Percentiles rank a stretch among this genome's conserved stretches.
Evolutionary conservation across 2,888 invertebrate species (phyloP).

Genomic region (Oscheius sp.): DNA sequence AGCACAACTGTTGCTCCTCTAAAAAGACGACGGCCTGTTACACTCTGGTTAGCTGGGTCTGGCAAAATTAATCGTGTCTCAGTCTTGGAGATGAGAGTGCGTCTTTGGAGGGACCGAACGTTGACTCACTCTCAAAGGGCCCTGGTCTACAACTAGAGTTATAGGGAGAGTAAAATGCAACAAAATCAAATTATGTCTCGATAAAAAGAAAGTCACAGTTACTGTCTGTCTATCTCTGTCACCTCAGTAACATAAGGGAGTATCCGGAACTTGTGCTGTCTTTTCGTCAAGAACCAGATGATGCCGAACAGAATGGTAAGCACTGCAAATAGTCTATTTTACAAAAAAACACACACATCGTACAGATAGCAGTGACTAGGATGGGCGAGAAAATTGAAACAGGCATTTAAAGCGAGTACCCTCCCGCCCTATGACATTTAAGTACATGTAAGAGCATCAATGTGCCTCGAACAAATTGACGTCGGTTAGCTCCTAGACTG

Average conservation of each 20-base stretch:
- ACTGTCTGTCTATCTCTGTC: too few relatives aligned
- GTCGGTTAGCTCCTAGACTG: too few relatives aligned
- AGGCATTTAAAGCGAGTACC: too few relatives aligned
- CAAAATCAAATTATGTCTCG: too few relatives aligned
- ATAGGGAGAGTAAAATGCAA: too few relatives aligned
- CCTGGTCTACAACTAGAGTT: too few relatives aligned
- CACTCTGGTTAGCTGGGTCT: not conserved
- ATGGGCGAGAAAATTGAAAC: constrained; percentile 78
- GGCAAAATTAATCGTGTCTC: constrained; percentile 17
- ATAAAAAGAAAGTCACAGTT: too few relatives aligned
- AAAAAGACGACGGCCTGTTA: constrained; percentile 27
- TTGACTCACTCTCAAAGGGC: too few relatives aligned
- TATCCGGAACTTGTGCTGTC: constrained; percentile 94
- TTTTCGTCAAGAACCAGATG: constrained; percentile 88
- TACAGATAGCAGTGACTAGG: constrained; percentile 85
- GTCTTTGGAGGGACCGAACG: too few relatives aligned
- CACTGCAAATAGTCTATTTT: constrained; percentile 75
- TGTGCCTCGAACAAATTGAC: too few relatives aligned
- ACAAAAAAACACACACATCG: constrained; percentile 63
- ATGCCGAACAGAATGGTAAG: constrained; percentile 90
- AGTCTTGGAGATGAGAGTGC: not conserved
- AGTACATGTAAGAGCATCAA: too few relatives aligned
- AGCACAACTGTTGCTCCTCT: constrained; percentile 32
- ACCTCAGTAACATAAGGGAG: constrained; percentile 96
- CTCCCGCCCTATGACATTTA: too few relatives aligned